Evolutionary conservation across 2,113 vertebrate species (phyloP).

Genomic region (Madoqua kirkii): DNA sequence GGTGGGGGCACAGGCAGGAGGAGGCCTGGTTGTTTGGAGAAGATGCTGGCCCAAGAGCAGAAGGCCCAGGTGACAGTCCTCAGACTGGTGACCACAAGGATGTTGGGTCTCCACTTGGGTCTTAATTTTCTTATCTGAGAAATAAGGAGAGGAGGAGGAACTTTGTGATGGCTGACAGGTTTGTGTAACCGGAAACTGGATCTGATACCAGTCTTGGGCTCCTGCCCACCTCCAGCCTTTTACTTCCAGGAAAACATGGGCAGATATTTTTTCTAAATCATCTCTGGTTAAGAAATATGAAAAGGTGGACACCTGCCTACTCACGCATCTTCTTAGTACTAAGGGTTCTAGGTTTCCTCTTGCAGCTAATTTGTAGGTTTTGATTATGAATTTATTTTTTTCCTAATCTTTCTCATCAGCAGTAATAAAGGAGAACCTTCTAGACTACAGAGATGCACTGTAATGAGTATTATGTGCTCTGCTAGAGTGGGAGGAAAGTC

Average conservation of each 20-base stretch:
- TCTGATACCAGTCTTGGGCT: background rate
- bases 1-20: background rate
- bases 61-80: background rate
- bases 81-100: background rate
- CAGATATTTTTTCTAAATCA: background rate
- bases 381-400: slow-evolving; percentile 48
- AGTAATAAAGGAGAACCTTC: slow-evolving; percentile 32
- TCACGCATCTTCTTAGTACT: background rate
- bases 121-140: background rate
- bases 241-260: background rate
- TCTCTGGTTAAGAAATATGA: slow-evolving; percentile 30
- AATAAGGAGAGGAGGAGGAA: background rate
- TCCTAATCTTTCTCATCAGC: slow-evolving; percentile 55
- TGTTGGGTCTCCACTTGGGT: too few species aligned
- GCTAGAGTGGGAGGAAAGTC: background rate
- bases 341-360: slow-evolving; percentile 40
- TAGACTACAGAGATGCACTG: slow-evolving; percentile 47
- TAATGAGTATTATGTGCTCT: slow-evolving; percentile 43
- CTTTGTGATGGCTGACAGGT: background rate
- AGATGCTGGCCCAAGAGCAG: background rate
- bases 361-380: slow-evolving; percentile 52
- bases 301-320: background rate
- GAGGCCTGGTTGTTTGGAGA: background rate
- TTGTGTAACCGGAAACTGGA: background rate
- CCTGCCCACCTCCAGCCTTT: background rate